Evolutionary conservation across 2,113 vertebrate genomes (phyloP).

Genomic region (Campylorhamphus procurvoides): DNA sequence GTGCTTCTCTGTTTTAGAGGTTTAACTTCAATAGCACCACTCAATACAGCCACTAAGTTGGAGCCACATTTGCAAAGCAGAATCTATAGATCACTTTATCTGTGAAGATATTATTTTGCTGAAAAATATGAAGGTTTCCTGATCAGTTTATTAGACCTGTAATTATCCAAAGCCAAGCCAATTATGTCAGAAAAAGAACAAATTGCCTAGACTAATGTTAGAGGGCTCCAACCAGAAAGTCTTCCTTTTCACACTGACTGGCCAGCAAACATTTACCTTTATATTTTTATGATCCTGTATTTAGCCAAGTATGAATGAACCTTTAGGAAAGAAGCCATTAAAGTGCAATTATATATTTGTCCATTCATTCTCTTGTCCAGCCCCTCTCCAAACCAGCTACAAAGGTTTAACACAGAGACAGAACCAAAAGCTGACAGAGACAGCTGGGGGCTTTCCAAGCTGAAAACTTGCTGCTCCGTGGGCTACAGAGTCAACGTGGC

Average conservation of each 20-base stretch:
- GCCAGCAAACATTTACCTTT: neutral
- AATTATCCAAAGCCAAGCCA: conserved; percentile 23
- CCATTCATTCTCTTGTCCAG: neutral
- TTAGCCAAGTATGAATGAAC: neutral
- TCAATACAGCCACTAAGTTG: neutral
- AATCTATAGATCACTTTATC: neutral
- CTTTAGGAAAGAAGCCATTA: neutral
- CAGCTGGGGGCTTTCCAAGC: accelerated
- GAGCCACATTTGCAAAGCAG: neutral
- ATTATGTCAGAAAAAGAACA: neutral
- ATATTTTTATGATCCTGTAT: neutral
- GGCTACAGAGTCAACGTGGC: accelerated
- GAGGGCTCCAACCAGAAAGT: neutral
- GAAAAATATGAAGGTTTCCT: neutral
- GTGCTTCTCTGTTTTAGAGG: neutral
- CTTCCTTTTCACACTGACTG: neutral
- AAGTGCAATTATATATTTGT: neutral
- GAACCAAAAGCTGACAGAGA: neutral
- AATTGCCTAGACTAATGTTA: neutral
- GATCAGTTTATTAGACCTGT: conserved; percentile 5
- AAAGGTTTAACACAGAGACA: neutral
- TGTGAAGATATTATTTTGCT: neutral
- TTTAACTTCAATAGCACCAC: neutral
- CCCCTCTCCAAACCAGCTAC: neutral
- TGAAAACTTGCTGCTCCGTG: neutral